A percentile compares a stretch with the other conserved stretches of the same genome.
Conservation (phyloP, 2,113 vertebrate species). For the Periophthalmus modestus region DNA sequence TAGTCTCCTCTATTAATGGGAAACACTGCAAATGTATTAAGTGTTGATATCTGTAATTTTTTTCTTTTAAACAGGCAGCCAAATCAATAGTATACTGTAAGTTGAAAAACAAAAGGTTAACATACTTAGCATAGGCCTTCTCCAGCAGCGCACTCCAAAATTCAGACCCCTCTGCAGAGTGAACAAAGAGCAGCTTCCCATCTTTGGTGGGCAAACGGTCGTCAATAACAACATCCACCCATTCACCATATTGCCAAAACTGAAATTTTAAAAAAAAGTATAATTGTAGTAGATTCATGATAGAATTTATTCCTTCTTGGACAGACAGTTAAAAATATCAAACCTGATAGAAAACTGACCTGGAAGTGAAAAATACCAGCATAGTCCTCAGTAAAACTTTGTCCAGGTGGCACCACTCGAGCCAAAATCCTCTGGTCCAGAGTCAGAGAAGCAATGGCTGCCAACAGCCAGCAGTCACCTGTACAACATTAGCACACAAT, state of each 20-base stretch:
- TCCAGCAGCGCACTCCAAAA: slow-evolving; percentile 79
- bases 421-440: slow-evolving; percentile 72
- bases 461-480: slow-evolving; percentile 83
- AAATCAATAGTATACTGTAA: not conserved
- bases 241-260: slow-evolving; percentile 82
- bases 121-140: slow-evolving; percentile 76
- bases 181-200: slow-evolving; percentile 78
- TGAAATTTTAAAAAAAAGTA: slow-evolving; percentile 34
- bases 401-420: slow-evolving; percentile 72
- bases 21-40: not conserved
- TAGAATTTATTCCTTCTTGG: not conserved
- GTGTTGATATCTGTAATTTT: not conserved
- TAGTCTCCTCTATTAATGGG: no score
- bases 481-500: not conserved
- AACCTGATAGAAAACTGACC: slow-evolving; percentile 48
- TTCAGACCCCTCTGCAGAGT: slow-evolving; percentile 74
- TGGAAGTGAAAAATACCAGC: slow-evolving; percentile 82
- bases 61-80: not conserved
- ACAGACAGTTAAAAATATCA: not conserved
- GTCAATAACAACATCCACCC: slow-evolving; percentile 80
- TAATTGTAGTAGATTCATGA: not conserved
- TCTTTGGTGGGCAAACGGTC: slow-evolving; percentile 76
- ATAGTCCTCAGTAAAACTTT: slow-evolving; percentile 71
- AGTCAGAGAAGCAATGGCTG: slow-evolving; percentile 81
- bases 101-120: not conserved